A percentile compares a stretch with the other conserved stretches of the same genome.
These are phyloP conservation scores for Noctua fimbriata DNA, from an alignment of 2,888 invertebrate species.

Conservation along the genomic window DNA sequence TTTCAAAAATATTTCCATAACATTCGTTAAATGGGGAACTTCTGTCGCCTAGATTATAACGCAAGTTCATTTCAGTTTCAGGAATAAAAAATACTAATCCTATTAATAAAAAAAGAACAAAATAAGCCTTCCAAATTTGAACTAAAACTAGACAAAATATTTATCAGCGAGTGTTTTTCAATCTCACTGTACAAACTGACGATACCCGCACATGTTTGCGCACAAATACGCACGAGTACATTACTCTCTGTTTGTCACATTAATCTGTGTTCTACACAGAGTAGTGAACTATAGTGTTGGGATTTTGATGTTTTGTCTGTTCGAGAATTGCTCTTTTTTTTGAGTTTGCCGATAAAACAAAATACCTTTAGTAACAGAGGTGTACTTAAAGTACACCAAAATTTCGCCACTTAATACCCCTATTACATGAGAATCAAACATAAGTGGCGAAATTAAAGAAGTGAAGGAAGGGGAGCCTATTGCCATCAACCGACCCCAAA, in stretches of 20 bases:
- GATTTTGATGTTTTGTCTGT: neutral
- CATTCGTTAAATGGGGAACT: neutral
- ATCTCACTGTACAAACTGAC: slow-evolving; percentile 24
- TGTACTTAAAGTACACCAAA: no score
- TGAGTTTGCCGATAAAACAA: neutral
- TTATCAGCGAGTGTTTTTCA: slow-evolving; percentile 26
- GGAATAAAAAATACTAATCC: neutral
- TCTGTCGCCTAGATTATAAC: neutral
- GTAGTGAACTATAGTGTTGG: slow-evolving; percentile 8
- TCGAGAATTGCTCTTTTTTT: neutral
- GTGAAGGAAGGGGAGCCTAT: no score
- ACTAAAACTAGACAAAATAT: neutral
- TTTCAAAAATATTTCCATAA: neutral
- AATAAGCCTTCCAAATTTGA: no score
- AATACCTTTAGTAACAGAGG: no score
- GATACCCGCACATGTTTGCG: slow-evolving; percentile 1
- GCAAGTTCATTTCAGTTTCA: neutral
- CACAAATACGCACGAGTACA: slow-evolving; percentile 10
- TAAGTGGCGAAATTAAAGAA: no score
- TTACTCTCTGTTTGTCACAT: slow-evolving; percentile 18
- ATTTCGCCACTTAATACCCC: no score
- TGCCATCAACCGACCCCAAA: no score
- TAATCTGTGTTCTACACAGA: slow-evolving; percentile 7
- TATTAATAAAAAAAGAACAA: neutral
- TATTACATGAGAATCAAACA: no score